phyloP scores from a whole-genome alignment of 1,140 invertebrate species.

The Lordiphosa collinella region DNA sequence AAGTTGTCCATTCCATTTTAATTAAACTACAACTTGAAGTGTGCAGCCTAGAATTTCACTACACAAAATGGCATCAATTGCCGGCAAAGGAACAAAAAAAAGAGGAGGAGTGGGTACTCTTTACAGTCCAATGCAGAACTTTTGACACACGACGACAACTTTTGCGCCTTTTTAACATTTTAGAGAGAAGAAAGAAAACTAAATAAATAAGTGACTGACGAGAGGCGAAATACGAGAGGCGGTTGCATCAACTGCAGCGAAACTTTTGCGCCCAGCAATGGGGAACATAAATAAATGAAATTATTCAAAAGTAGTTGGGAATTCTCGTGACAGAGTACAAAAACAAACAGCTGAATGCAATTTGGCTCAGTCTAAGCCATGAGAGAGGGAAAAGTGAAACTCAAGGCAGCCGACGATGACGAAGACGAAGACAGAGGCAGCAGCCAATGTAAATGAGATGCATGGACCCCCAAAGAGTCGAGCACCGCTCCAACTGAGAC shows the following conservation, averaged over 20 bases:
- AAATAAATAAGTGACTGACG: slow-evolving; percentile 70
- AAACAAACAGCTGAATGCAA: slow-evolving; percentile 73
- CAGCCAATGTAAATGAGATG: slow-evolving; percentile 58
- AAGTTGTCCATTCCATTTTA: slow-evolving; percentile 9
- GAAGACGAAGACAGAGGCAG: slow-evolving; percentile 14
- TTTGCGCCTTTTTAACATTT: slow-evolving; percentile 47
- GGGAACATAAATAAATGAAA: slow-evolving; percentile 71
- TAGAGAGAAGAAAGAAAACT: slow-evolving; percentile 47
- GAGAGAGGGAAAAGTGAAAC: slow-evolving; percentile 55
- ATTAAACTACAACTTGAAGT: slow-evolving; percentile 36
- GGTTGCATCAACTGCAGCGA: slow-evolving; percentile 22
- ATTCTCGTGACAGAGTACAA: slow-evolving; percentile 69
- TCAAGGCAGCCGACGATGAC: slow-evolving; percentile 34
- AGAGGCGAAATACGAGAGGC: slow-evolving; percentile 14
- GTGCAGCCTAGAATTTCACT: slow-evolving; percentile 5
- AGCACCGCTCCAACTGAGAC: slow-evolving; percentile 43
- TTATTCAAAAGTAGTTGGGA: slow-evolving; percentile 71
- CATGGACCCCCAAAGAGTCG: slow-evolving; percentile 48
- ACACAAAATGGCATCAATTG: slow-evolving; percentile 36
- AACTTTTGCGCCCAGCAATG: slow-evolving; percentile 48
- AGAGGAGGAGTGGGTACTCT: neutral
- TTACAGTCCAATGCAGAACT: slow-evolving; percentile 31
- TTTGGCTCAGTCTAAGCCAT: slow-evolving; percentile 56
- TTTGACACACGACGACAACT: slow-evolving; percentile 56
- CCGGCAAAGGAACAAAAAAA: slow-evolving; percentile 2